Percentiles rank a stretch among this genome's conserved stretches.
phyloP scores from a whole-genome alignment of 1,140 invertebrate species.

The Coelopa frigida region DNA sequence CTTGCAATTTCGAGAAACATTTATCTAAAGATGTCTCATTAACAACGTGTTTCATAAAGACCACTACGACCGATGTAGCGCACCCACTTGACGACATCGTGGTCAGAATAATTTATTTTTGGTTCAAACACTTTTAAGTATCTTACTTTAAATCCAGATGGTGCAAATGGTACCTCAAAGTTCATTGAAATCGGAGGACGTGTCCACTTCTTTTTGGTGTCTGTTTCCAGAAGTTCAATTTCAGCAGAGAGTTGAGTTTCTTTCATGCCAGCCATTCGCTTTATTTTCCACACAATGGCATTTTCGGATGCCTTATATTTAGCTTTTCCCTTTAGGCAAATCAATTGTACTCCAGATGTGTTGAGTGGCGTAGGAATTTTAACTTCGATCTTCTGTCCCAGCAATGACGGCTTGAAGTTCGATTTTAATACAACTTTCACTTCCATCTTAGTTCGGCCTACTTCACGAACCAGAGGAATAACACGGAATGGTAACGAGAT shows the following conservation, averaged over 20 bases:
- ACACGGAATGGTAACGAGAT: constrained; percentile 99
- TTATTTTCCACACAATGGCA: constrained; percentile 99
- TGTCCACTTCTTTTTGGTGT: constrained; percentile 99
- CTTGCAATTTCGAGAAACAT: too few relatives aligned
- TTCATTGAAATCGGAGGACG: constrained; percentile 99
- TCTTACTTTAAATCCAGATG: constrained; percentile 96
- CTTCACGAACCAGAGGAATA: constrained; percentile 95
- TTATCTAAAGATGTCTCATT: too few relatives aligned
- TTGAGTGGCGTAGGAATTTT: constrained; percentile 98
- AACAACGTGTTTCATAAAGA: constrained; percentile 98
- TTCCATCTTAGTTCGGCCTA: constrained; percentile 98
- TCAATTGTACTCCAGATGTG: constrained; percentile 96
- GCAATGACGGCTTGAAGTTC: constrained; percentile 97
- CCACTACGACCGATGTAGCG: constrained; percentile 98
- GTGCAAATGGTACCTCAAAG: constrained; percentile 97
- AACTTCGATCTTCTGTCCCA: constrained; percentile 99
- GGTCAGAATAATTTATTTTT: constrained; percentile 99
- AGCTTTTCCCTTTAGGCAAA: constrained; percentile 98
- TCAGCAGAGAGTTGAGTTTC: constrained; percentile 99
- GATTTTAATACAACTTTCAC: constrained; percentile 99
- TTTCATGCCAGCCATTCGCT: constrained; percentile 99
- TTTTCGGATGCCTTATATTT: constrained; percentile 99
- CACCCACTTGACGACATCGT: constrained; percentile 99
- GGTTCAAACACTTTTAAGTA: constrained; percentile 99
- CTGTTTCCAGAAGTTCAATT: constrained; percentile 97